Base-by-base conservation (phyloP, 2,888 invertebrate genomes). In the Bombylius discolor region DNA sequence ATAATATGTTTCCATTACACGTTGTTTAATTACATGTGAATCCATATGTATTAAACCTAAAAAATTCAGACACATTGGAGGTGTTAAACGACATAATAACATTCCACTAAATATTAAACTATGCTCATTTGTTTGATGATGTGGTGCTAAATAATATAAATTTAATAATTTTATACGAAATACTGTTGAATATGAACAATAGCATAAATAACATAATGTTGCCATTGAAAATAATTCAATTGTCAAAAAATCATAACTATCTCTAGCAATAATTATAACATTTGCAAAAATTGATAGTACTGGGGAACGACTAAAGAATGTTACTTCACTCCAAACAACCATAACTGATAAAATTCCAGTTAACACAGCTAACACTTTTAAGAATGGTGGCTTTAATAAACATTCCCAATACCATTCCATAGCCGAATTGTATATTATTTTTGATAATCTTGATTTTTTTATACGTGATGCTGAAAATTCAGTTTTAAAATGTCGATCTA, bases 301-400 rank as follows among this genome's bases (percentile, higher is more conserved):
- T 0, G 98, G 98, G 33, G 80, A 76, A 66, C 88, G 85, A 68
- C 89, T 88, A 77, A 99, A 99, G 77, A 99, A 99, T 2, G 98
- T 95, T 66, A 98, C 84, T 77, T 99, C 99, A 0, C 97, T 98
- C 97, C 98, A 97, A n/a, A 99, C 92, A 42, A 99, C 94, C 68
- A 89, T 84, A 33, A 88, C 76, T 0, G 97, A 96, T 73, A 98
- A 79, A 47, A 85, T 72, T 4, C 84, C 85, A 1, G 90, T 82
- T 12, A 83, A 64, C 34, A 89, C 76, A 4, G 93, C 85, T 62
- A 88, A 72, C 0, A 79, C 69, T 70, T 87, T 88, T 64, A 89
- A 78, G 58, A 87, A 81, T 67, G 90, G 89, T 51, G 85, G 83
- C 65, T 84, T 83, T 31, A 91, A 62, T 56, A 87, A 69, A 72